A percentile compares a stretch with the other conserved stretches of the same genome.
phyloP scores from a whole-genome alignment of 2,113 vertebrate species.

The Cyprinodon brontotheroides region DNA sequence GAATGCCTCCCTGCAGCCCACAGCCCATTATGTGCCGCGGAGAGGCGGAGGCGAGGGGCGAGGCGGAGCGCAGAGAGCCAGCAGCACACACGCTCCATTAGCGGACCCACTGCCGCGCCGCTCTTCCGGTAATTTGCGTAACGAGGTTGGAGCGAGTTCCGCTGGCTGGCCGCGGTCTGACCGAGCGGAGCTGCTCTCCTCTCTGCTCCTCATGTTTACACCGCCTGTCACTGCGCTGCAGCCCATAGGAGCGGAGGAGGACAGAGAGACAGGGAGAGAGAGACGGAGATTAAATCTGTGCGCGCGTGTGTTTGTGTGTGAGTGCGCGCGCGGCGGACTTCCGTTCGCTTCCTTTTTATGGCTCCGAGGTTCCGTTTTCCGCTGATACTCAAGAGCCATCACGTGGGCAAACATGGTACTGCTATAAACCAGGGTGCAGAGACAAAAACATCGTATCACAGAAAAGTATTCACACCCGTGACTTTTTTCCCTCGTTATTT shows the following conservation, averaged over 20 bases:
- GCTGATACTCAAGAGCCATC: slow-evolving; percentile 65
- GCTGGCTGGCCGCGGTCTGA: slow-evolving; percentile 49
- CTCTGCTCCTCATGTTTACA: slow-evolving; percentile 13
- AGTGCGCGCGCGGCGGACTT: slow-evolving; percentile 3
- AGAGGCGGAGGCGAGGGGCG: slow-evolving; percentile 43
- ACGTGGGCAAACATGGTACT: slow-evolving; percentile 18
- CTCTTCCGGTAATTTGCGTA: slow-evolving; percentile 79
- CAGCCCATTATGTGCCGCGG: slow-evolving; percentile 64
- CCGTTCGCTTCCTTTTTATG: not conserved
- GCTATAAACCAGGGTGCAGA: not conserved
- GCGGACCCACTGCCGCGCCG: slow-evolving; percentile 74
- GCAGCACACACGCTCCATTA: slow-evolving; percentile 78
- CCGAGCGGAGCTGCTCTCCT: slow-evolving; percentile 48
- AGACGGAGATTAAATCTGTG: not conserved
- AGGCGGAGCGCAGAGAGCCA: slow-evolving; percentile 45
- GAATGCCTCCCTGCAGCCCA: slow-evolving; percentile 67
- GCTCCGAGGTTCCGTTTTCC: slow-evolving; percentile 56
- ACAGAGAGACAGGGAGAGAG: slow-evolving; percentile 1
- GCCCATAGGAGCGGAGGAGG: slow-evolving; percentile 28
- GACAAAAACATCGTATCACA: not conserved
- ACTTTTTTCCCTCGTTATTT: not conserved
- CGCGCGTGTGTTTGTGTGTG: not conserved
- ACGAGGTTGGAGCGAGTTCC: slow-evolving; percentile 71
- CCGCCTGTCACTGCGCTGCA: slow-evolving; percentile 40
- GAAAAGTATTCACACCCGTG: not conserved